phyloP scores from a whole-genome alignment of 2,888 invertebrate genomes.

The Girardia tigrina region DNA sequence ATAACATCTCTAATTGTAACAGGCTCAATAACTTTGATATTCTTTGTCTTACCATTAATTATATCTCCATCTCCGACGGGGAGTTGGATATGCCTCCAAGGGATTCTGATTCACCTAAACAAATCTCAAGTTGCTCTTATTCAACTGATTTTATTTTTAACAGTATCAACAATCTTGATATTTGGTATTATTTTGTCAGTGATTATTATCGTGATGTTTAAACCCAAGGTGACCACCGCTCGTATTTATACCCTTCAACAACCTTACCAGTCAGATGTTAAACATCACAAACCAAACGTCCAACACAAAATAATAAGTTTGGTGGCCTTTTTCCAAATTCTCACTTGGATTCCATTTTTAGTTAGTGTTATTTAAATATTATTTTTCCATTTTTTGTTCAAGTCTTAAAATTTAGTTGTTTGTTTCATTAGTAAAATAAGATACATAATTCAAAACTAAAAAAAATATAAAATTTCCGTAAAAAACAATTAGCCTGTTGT shows the following conservation, averaged over 20 bases:
- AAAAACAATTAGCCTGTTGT: no score
- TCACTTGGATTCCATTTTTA: constrained; percentile 11
- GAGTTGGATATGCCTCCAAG: neutral
- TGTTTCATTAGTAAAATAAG: no score
- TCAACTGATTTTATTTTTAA: neutral
- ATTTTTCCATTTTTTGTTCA: no score
- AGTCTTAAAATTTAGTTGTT: no score
- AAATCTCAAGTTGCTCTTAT: neutral
- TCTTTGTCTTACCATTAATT: neutral
- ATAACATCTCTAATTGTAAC: neutral
- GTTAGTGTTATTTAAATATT: no score
- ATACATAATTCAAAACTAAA: no score
- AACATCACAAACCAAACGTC: neutral
- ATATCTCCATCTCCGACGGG: neutral
- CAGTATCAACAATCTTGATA: neutral
- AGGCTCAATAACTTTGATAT: neutral
- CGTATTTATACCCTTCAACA: neutral
- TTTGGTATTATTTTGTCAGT: neutral
- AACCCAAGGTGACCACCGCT: neutral
- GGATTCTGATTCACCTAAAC: neutral
- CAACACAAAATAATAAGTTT: constrained; percentile 7
- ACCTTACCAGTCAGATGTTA: neutral
- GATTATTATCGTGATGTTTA: neutral
- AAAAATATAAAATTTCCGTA: no score
- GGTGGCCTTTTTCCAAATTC: neutral